Base-by-base conservation (phyloP, 53 echinoderm and acorn worm genomes). In the Patiria pectinifera region DNA sequence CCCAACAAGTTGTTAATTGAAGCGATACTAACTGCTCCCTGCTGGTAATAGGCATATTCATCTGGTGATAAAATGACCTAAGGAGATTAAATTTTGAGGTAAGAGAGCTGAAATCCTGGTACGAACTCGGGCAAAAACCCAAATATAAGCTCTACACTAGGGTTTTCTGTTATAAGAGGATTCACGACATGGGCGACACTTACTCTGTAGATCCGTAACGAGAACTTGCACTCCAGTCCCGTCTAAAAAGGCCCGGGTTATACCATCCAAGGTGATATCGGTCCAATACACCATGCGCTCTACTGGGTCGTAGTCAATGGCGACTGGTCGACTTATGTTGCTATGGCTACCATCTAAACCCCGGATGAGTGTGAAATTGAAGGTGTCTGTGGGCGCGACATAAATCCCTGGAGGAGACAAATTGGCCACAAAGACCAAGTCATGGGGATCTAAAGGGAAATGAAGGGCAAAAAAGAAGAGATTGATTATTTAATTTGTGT, bases 231-330 rank as follows among this genome's bases (percentile, higher is more conserved):
- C 45, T 46, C 86, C 82, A 1, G 79, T 80, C 22, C 94, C 94
- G 43, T 94, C 82, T 11, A 94, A 26, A 22, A 53, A 62, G 3
- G 91, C 85, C 3, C 91, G 80, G 4, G 35, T 77, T 15, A 11
- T 49, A 14, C 43, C 59, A 13, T 77, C 8, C 91, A 46, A 14
- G 2, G 1, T 11, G n/a, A n/a, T n/a, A n/a, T 94, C 94, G 1
- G 94, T 91, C 94, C 94, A 94, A 62, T 85, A 94, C 6, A 94
- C 45, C 59, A 22, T 71, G 23, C 81, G 4, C 3, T 86, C 48
- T 13, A 82, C 74, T 0, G 94, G 94, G 60, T 94, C 94, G 47
- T 94, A 94, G 76, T 94, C 94, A n/a, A 94, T 66, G 12, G 94
- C 94, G 18, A 74, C 59, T 2, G 94, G 94, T n/a, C 45, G 72